Evolutionary conservation across 2,888 invertebrate species (phyloP).

Genomic region (Dolichomitus sp.): DNA sequence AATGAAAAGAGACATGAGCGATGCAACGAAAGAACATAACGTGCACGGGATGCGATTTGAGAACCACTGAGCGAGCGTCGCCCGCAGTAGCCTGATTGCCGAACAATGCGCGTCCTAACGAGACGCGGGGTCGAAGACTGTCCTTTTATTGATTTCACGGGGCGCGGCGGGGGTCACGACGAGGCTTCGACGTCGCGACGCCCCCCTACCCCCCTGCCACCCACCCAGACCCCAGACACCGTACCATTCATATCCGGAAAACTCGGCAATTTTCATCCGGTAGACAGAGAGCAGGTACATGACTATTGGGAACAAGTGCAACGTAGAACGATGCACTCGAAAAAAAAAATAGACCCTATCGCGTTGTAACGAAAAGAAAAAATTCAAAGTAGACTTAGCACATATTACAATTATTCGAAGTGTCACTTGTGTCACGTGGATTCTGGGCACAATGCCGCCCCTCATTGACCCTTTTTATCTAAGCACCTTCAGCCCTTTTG

Average conservation of each 20-base stretch:
- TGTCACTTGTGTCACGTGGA: slow-evolving; percentile 27
- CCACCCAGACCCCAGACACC: slow-evolving; percentile 39
- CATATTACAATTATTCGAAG: not conserved
- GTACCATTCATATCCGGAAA: slow-evolving; percentile 64
- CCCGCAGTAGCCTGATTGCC: slow-evolving; percentile 79
- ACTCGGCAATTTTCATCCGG: slow-evolving; percentile 33
- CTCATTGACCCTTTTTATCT: not conserved
- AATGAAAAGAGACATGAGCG: slow-evolving; percentile 14
- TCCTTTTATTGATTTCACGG: slow-evolving; percentile 79
- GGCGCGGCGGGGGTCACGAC: slow-evolving; percentile 72
- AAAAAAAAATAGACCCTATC: not conserved
- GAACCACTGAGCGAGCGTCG: slow-evolving; percentile 72
- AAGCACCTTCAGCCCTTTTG: not conserved
- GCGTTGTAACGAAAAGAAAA: not conserved
- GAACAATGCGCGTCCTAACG: slow-evolving; percentile 82
- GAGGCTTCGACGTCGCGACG: slow-evolving; percentile 71
- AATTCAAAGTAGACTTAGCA: not conserved
- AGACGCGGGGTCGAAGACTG: slow-evolving; percentile 80
- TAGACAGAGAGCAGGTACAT: slow-evolving; percentile 10
- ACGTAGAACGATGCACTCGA: not conserved
- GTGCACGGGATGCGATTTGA: slow-evolving; percentile 47
- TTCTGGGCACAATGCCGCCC: not conserved
- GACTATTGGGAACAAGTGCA: not conserved
- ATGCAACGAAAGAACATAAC: slow-evolving; percentile 10
- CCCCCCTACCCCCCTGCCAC: slow-evolving; percentile 49